phyloP scores from a whole-genome alignment of 2,797 vertebrate species.

The Florisuga fusca region DNA sequence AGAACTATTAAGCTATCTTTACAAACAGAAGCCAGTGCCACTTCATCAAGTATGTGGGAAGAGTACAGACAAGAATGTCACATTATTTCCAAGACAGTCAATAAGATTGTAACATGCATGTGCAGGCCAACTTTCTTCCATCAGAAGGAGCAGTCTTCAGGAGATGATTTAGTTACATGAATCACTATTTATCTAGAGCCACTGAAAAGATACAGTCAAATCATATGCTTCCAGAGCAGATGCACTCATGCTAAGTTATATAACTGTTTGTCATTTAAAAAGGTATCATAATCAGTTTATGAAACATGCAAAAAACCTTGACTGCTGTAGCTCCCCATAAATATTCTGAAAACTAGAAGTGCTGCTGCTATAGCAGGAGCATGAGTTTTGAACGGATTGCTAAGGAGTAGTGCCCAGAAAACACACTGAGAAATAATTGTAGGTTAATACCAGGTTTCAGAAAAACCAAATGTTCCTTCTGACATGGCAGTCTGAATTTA shows the following conservation, averaged over 20 bases:
- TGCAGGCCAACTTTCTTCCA: neutral
- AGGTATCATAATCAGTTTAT: neutral
- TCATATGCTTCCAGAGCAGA: neutral
- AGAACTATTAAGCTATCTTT: neutral
- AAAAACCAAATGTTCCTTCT: neutral
- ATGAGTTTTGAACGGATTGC: neutral
- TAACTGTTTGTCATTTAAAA: neutral
- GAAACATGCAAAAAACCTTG: neutral
- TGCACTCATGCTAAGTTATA: neutral
- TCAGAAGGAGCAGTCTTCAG: neutral
- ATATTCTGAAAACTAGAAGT: neutral
- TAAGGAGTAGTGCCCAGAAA: neutral
- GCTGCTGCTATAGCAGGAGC: neutral
- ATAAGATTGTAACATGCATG: neutral
- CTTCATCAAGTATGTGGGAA: neutral
- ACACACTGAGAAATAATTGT: neutral
- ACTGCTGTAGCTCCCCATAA: neutral
- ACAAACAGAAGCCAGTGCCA: neutral
- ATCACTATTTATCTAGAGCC: slow-evolving; percentile 1
- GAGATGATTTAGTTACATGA: neutral
- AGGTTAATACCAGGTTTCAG: neutral
- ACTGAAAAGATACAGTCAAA: slow-evolving; percentile 9
- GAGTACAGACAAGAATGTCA: neutral
- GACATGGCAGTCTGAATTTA: neutral
- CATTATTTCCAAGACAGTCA: neutral